phyloP scores from a whole-genome alignment of 2,888 invertebrate genomes.

The Aromia moschata region DNA sequence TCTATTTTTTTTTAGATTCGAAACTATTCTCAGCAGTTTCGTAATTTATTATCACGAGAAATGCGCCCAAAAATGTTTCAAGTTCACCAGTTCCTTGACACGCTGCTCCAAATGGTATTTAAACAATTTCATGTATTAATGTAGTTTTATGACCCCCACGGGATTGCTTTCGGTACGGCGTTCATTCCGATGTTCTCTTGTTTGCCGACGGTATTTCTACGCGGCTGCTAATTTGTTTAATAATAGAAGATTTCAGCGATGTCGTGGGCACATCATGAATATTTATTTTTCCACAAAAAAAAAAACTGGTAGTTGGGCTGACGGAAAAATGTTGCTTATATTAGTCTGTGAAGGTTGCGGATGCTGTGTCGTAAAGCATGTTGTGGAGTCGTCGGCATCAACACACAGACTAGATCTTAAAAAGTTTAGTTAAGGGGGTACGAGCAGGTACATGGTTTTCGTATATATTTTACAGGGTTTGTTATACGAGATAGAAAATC shows the following conservation, averaged over 20 bases:
- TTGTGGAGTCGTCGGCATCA: no score
- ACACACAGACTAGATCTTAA: no score
- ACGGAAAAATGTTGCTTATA: no score
- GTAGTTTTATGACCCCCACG: neutral
- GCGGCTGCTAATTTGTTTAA: neutral
- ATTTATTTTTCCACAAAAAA: neutral
- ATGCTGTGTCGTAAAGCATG: no score
- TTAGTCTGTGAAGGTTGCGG: no score
- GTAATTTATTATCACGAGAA: slow-evolving; percentile 1
- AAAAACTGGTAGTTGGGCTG: neutral
- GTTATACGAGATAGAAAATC: no score
- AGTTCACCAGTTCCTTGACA: slow-evolving; percentile 14
- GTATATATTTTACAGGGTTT: no score
- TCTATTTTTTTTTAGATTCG: no score
- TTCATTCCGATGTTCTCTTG: neutral
- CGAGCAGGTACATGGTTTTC: no score
- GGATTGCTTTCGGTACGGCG: neutral
- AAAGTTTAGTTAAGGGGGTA: no score
- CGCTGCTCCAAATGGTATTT: slow-evolving; percentile 8
- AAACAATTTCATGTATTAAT: slow-evolving; percentile 14
- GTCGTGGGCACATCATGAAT: neutral
- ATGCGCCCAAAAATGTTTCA: neutral
- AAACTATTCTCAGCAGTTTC: no score
- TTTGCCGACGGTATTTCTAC: neutral
- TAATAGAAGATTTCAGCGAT: neutral